Percentiles rank a stretch among this genome's conserved stretches.
These are phyloP conservation scores for Alauda arvensis DNA, from an alignment of 2,797 vertebrate genomes.

Conservation along the genomic window DNA sequence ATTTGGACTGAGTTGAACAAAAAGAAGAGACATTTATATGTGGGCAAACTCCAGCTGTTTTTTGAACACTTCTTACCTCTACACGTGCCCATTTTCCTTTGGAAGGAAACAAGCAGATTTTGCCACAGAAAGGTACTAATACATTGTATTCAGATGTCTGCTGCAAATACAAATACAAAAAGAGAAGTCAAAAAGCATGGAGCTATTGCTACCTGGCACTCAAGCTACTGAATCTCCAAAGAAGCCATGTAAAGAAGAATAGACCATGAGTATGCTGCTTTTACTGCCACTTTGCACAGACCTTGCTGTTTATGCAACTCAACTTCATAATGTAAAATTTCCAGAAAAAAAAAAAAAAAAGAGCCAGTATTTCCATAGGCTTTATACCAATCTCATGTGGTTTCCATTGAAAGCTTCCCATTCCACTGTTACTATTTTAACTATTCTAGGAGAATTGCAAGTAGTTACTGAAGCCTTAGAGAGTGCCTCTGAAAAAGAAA, in stretches of 20 bases:
- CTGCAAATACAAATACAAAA: conserved; percentile 36
- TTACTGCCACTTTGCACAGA: neutral
- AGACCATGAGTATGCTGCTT: neutral
- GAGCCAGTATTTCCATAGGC: neutral
- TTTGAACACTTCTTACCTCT: conserved; percentile 77
- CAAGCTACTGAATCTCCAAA: neutral
- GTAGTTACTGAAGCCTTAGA: neutral
- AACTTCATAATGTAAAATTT: neutral
- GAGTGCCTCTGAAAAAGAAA: neutral
- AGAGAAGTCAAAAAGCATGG: neutral
- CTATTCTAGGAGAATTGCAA: neutral
- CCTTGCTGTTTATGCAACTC: neutral
- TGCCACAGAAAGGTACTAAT: conserved; percentile 85
- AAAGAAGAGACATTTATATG: neutral
- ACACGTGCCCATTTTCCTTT: conserved; percentile 89
- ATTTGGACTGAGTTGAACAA: neutral
- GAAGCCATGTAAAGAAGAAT: neutral
- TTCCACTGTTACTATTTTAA: neutral
- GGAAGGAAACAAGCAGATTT: conserved; percentile 84
- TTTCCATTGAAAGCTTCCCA: neutral
- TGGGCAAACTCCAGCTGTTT: neutral
- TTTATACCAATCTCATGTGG: neutral
- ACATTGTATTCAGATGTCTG: conserved; percentile 81
- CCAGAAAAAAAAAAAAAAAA: neutral
- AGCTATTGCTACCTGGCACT: neutral